Evolutionary conservation across 2,888 invertebrate genomes (phyloP), one percentile per base, ranked within the genome.

Genomic region (Volucella bombylans): DNA sequence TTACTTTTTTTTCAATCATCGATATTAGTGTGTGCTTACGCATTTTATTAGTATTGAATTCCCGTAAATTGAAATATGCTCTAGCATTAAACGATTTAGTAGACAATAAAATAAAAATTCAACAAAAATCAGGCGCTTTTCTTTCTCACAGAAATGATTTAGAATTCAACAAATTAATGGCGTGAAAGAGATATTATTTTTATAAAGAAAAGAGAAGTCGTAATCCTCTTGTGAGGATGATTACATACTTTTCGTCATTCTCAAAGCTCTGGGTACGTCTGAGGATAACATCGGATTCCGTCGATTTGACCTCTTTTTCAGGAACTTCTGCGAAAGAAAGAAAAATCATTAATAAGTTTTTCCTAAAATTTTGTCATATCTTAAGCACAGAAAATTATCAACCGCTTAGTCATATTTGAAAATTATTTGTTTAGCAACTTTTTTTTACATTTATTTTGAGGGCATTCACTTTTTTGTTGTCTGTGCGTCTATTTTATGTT

Each of bases 221-320:
- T 43, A 57, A 38, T 18, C 6, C 23, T 38, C 14, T 45, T 49
- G 43, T 18, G 11, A 67, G 47, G 47, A 18, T 8, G 49, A 9
- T 76, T 83, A 95, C 96, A 94, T 93, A 97, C 97, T 95, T 96
- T 93, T 96, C 96, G 91, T 97, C 97, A 89, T 96, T 95, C 92
- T 97, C 96, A 91, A 96, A 96, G 92, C 97, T 97, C 91, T 96
- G 96, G 57, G 96, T 96, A 91, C 97, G 94, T 91, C 96, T 94
- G 82, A 97, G 93, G 87, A 95, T 94, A 86, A 95, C 94, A 90
- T 96, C 95, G 86, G 93, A 92, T 87, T 94, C 94, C 86, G 89
- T 88, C 73, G 89, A 86, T 87, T 88, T 90, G 87, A 89, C 89
- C 89, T 92, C 92, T 92, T 93, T 93, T 90, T 93, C 94, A 92